These are phyloP conservation scores for Trematomus bernacchii DNA, from an alignment of 2,797 vertebrate species.

Conservation along the genomic window DNA sequence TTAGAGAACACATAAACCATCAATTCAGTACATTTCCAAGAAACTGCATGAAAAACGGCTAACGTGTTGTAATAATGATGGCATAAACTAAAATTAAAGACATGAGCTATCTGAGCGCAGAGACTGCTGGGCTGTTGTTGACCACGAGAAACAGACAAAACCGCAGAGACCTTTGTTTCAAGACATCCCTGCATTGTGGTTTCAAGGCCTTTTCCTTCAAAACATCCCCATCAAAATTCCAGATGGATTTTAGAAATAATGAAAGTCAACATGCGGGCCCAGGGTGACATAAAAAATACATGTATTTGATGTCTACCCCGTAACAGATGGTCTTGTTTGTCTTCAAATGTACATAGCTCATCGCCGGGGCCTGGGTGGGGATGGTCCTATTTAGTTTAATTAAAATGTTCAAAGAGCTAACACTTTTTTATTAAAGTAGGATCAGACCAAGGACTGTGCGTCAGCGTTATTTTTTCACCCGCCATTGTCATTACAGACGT, in stretches of 20 bases:
- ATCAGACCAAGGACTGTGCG: slow-evolving; percentile 73
- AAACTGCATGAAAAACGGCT: slow-evolving; percentile 64
- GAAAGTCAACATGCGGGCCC: slow-evolving; percentile 82
- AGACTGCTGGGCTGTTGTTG: slow-evolving; percentile 78
- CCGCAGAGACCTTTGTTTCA: slow-evolving; percentile 85
- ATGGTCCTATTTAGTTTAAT: slow-evolving; percentile 84
- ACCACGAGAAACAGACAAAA: slow-evolving; percentile 82
- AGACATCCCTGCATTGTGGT: slow-evolving; percentile 83
- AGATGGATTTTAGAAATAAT: slow-evolving; percentile 84
- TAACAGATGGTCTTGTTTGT: slow-evolving; percentile 87
- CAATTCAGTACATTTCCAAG: slow-evolving; percentile 60
- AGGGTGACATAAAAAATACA: slow-evolving; percentile 81
- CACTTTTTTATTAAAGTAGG: slow-evolving; percentile 76
- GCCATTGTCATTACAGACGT: slow-evolving; percentile 70
- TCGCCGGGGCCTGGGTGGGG: slow-evolving; percentile 74
- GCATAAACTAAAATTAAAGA: slow-evolving; percentile 82
- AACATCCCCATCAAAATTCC: slow-evolving; percentile 86
- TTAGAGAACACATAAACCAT: slow-evolving; percentile 57
- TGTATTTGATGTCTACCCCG: slow-evolving; percentile 83
- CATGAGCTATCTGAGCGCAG: slow-evolving; percentile 73
- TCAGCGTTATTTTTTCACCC: slow-evolving; percentile 77
- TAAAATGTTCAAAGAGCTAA: slow-evolving; percentile 83
- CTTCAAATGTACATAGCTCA: slow-evolving; percentile 77
- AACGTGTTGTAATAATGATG: slow-evolving; percentile 81
- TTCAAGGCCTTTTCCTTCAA: slow-evolving; percentile 81